Base-by-base conservation (phyloP, 92 coral and sea anemone species). In the Palythoa grandiflora region DNA sequence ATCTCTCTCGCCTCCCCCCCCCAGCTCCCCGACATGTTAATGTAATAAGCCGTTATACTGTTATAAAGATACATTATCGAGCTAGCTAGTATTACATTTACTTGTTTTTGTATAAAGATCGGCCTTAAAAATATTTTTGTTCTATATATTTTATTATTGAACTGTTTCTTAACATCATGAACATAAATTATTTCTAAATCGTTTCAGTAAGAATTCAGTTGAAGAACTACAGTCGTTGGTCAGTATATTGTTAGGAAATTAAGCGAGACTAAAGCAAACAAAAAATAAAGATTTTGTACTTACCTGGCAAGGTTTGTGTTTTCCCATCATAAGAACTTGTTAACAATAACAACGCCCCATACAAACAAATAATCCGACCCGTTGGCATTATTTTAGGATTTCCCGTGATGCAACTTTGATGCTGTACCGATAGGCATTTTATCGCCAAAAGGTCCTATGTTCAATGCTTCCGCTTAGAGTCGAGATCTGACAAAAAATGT, bases 401-500 rank as follows among this genome's bases (percentile, higher is more conserved):
- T 63, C 5, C 20, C 4, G 6, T 19, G 28, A 0, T 63, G 1
- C 70, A 63, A 6, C 70, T 63, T 63, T 63, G 70, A 17, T 1
- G 28, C 70, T 63, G n/a, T 16, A n/a, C 9, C 20, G 28, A n/a
- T n/a, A 17, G 70, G 12, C 70, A 63, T 63, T 63, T 63, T 17
- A 5, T 63, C 7, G 8, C 9, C 8, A 19, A 6, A n/a, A n/a
- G 6, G n/a, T 21, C 28, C 70, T n/a, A 63, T 63, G 20, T n/a
- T 63, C 1, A 20, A 63, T 17, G 20, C 70, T 63, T 63, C 35
- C 70, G 10, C 20, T 17, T 63, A 70, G 36, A 70, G 14, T 70
- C 74, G 14, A 70, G 75, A 70, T 35, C 2, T 70, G 75, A 70
- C 75, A 70, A 37, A 70, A 36, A 70, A 68, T 38, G 47, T 36